Evolutionary conservation across 2,797 vertebrate genomes (phyloP).

Genomic region (Amphiprion clarkii): DNA sequence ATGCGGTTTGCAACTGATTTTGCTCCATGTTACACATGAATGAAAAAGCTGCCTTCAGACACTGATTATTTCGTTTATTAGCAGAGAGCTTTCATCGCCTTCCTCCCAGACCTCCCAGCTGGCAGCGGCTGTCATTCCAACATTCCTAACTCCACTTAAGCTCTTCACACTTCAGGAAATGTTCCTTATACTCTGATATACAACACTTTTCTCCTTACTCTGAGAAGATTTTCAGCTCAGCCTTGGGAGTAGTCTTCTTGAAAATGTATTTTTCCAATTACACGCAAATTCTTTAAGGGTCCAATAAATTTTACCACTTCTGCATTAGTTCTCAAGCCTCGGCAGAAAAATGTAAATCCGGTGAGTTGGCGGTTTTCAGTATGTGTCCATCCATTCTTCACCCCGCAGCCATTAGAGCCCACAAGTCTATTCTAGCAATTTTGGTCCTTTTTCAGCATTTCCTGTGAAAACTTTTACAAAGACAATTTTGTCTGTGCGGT

Average conservation of each 20-base stretch:
- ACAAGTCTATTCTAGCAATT: slow-evolving; percentile 66
- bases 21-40: slow-evolving; percentile 67
- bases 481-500: slow-evolving; percentile 69
- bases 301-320: slow-evolving; percentile 11
- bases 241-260: slow-evolving; percentile 21
- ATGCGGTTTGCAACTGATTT: slow-evolving; percentile 72
- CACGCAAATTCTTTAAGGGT: slow-evolving; percentile 10
- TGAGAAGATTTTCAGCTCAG: slow-evolving; percentile 6
- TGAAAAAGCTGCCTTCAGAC: slow-evolving; percentile 63
- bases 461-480: slow-evolving; percentile 53
- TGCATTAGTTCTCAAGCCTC: slow-evolving; percentile 31
- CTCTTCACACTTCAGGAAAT: slow-evolving; percentile 70
- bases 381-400: slow-evolving; percentile 51
- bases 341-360: slow-evolving; percentile 63
- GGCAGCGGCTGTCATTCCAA: slow-evolving; percentile 55
- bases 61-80: slow-evolving; percentile 76
- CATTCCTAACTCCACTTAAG: slow-evolving; percentile 69
- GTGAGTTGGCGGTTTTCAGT: slow-evolving; percentile 60
- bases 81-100: slow-evolving; percentile 61
- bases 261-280: slow-evolving; percentile 23
- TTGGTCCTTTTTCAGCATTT: slow-evolving; percentile 50
- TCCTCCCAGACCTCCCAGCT: slow-evolving; percentile 71
- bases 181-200: slow-evolving; percentile 55
- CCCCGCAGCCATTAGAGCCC: slow-evolving; percentile 62
- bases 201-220: slow-evolving; percentile 39